phyloP scores from a whole-genome alignment of 2,113 vertebrate species.

The Rhinolophus sinicus region DNA sequence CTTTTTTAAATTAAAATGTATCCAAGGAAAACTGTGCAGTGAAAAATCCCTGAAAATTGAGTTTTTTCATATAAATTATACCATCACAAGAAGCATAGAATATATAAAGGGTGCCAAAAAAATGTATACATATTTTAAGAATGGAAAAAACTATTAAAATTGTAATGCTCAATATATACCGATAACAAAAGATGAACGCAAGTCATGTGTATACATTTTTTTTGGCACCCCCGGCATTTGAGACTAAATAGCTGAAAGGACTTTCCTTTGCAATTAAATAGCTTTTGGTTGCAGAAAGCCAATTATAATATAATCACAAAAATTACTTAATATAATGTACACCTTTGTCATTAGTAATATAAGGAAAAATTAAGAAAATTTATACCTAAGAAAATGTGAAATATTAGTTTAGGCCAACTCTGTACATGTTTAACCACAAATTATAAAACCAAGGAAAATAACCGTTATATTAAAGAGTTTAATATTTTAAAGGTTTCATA shows the following conservation, averaged over 20 bases:
- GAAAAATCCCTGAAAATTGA: conserved; percentile 39
- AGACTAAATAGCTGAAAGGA: neutral
- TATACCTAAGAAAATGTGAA: conserved; percentile 28
- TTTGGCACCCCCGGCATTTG: too few relatives aligned
- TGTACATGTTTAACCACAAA: conserved; percentile 7
- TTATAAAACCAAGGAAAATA: conserved; percentile 56
- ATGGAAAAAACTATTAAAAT: too few relatives aligned
- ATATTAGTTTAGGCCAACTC: conserved; percentile 25
- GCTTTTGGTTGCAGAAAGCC: conserved; percentile 23
- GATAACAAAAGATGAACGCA: too few relatives aligned
- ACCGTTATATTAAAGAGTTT: neutral
- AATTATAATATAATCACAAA: conserved; percentile 12
- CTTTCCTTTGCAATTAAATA: neutral
- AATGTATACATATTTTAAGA: too few relatives aligned
- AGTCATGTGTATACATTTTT: too few relatives aligned
- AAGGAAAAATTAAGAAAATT: neutral
- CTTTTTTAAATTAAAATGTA: conserved; percentile 45
- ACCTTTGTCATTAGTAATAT: conserved; percentile 3
- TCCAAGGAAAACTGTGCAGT: conserved; percentile 21
- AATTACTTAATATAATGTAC: neutral
- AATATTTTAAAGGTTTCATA: conserved; percentile 49
- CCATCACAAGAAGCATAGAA: neutral
- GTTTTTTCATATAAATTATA: conserved; percentile 7
- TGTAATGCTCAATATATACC: too few relatives aligned
- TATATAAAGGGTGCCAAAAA: neutral